Evolutionary conservation across 2,113 vertebrate genomes (phyloP).

Genomic region (Coracopsis vasa): DNA sequence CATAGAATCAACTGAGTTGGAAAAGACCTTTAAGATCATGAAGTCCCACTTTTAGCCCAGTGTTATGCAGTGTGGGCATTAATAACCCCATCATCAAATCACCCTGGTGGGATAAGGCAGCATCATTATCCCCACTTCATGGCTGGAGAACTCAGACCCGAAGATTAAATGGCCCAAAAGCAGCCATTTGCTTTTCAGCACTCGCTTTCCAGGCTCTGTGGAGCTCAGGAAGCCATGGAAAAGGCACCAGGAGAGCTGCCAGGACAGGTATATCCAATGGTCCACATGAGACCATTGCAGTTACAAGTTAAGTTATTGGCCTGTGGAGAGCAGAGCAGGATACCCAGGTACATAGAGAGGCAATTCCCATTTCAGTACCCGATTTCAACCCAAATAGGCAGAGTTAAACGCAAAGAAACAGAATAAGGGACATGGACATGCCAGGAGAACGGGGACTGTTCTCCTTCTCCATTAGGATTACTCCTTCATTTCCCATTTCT

Average conservation of each 20-base stretch:
- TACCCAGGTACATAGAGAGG: neutral
- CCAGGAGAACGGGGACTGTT: neutral
- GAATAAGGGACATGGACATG: neutral
- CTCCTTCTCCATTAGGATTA: neutral
- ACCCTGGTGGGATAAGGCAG: neutral
- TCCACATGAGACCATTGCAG: rapidly evolving
- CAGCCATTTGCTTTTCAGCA: neutral
- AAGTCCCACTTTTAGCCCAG: neutral
- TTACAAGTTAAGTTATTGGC: neutral
- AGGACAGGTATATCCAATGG: neutral
- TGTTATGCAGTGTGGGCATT: neutral
- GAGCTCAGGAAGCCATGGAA: neutral
- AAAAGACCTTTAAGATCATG: neutral
- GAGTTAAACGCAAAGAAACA: neutral
- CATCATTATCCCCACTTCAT: rapidly evolving
- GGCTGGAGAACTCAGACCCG: neutral
- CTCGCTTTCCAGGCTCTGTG: neutral
- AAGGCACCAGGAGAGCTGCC: neutral
- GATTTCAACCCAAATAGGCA: neutral
- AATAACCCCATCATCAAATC: neutral
- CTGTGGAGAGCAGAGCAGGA: neutral
- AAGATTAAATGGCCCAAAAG: neutral
- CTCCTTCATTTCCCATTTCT: neutral
- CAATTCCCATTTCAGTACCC: neutral
- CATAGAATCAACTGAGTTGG: neutral